phyloP scores from a whole-genome alignment of 2,113 vertebrate genomes.

The Phalacrocorax aristotelis region DNA sequence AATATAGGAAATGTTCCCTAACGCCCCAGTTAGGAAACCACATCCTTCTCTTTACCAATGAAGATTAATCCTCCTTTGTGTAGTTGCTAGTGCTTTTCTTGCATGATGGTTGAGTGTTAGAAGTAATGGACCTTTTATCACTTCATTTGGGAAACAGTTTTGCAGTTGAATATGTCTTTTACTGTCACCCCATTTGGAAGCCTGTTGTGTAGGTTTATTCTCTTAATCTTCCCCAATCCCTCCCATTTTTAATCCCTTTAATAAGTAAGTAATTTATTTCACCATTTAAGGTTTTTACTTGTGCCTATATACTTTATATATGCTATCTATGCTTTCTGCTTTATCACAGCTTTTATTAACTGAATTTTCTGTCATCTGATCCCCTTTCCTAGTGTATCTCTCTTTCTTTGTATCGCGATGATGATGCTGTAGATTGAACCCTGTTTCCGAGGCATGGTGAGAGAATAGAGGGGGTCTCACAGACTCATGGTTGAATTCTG shows the following conservation, averaged over 20 bases:
- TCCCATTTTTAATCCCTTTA: neutral
- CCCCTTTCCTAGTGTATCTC: neutral
- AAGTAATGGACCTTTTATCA: neutral
- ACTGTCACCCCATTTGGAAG: neutral
- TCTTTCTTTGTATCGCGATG: neutral
- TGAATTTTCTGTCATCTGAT: neutral
- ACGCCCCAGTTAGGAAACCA: neutral
- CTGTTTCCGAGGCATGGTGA: neutral
- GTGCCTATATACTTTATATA: neutral
- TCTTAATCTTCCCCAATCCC: neutral
- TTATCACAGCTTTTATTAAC: neutral
- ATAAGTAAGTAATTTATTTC: slow-evolving; percentile 1
- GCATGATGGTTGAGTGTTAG: neutral
- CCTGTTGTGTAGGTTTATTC: neutral
- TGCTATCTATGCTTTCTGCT: neutral
- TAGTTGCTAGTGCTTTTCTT: neutral
- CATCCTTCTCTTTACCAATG: neutral
- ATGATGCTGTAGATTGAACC: neutral
- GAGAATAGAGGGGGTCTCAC: neutral
- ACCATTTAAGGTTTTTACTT: neutral
- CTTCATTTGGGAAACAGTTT: neutral
- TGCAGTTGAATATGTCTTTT: neutral
- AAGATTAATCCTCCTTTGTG: neutral
- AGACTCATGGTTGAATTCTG: neutral
- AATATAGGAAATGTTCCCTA: neutral